phyloP scores from a whole-genome alignment of 2,888 invertebrate genomes.

The Phoronis australis region DNA sequence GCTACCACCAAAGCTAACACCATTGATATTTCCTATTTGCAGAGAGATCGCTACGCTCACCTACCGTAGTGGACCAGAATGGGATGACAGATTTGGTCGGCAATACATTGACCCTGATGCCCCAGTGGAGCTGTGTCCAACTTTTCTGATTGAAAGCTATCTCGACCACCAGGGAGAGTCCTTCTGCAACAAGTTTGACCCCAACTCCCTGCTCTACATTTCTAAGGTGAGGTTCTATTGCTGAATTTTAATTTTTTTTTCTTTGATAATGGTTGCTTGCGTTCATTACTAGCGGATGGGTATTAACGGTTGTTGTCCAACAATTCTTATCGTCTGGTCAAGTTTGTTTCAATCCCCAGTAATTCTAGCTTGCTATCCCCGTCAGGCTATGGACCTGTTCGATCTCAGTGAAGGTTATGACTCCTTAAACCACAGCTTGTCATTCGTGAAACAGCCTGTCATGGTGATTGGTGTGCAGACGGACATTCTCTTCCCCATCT shows the following conservation, averaged over 20 bases:
- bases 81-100: slow-evolving; percentile 47
- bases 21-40: slow-evolving; percentile 1
- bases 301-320: neutral
- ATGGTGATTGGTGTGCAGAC: slow-evolving; percentile 51
- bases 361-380: neutral
- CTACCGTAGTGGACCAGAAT: slow-evolving; percentile 51
- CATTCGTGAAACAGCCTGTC: slow-evolving; percentile 37
- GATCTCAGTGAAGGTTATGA: slow-evolving; percentile 39
- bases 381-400: slow-evolving; percentile 51
- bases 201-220: slow-evolving; percentile 50
- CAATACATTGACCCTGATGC: slow-evolving; percentile 26
- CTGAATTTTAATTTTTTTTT: neutral
- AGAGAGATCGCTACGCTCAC: slow-evolving; percentile 51
- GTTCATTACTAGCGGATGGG: neutral
- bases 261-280: neutral
- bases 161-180: slow-evolving; percentile 49
- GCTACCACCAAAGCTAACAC: too few relatives aligned
- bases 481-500: slow-evolving; percentile 49
- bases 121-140: slow-evolving; percentile 41
- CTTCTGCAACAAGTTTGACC: slow-evolving; percentile 49
- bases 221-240: slow-evolving; percentile 36
- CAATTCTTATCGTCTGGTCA: too few relatives aligned
- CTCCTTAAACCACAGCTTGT: slow-evolving; percentile 26
- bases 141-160: slow-evolving; percentile 50
- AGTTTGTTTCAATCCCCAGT: too few relatives aligned